Base-by-base conservation (phyloP, 2,797 vertebrate species). In the Furcifer pardalis region DNA sequence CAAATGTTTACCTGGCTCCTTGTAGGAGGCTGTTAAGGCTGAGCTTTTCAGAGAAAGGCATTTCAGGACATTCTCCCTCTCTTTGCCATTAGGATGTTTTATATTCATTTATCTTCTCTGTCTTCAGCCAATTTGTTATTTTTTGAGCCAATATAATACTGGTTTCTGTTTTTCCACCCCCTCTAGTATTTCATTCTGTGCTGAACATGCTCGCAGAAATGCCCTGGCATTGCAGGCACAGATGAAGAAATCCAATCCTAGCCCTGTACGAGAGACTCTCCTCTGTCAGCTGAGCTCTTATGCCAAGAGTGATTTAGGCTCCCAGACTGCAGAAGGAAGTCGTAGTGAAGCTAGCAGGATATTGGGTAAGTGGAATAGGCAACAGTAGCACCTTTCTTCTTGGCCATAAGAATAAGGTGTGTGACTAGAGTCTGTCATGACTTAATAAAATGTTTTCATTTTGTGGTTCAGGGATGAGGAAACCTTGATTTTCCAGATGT, bases 211-310 rank as follows among this genome's bases (percentile, higher is more conserved):
- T 77, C 97, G 97, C 1, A 96, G 97, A 92, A 99, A 98, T 63
- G 94, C 97, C 6, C 93, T 98, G 94, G 97, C 98, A 0, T 95
- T 98, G 2, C 97, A 98, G 79, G 97, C 98, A 25, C 99, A 99
- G 92, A 95, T 97, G 95, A 98, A 97, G 86, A 99, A 98, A 90
- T 93, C 95, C 0, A 96, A 93, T 15, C 94, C 97, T 0, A 97
- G 97, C 7, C 97, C 98, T 0, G 91, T 97, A 7, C 96, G 98
- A 0, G 98, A 99, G 89, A 84, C 95, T 5, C 96, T 99, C 1
- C 94, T 99, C 23, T 98, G 98, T 91, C 98, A 99, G 94, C 96
- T 99, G 8, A 98, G 98, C 49, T 97, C 97, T 3, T 99, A 98
- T 1, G 97, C 96, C 85, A 97, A 96, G 1, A 89, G 95, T 0